Evolutionary conservation across 2,888 invertebrate species (phyloP), one percentile per base, ranked within the genome.

Genomic region (Leucoptera coffeella): DNA sequence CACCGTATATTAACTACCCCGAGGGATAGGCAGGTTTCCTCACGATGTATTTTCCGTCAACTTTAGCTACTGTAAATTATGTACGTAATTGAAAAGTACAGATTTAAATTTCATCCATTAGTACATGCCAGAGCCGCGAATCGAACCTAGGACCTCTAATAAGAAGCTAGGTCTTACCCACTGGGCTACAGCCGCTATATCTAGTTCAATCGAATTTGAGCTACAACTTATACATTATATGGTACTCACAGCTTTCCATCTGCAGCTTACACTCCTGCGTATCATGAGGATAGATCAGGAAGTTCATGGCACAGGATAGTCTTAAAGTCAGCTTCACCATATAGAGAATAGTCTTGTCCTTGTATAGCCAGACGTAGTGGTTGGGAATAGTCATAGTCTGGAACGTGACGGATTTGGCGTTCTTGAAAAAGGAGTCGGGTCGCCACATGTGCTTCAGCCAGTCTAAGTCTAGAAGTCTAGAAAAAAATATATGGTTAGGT

Each of bases 351-450:
- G 82, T 85, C 55, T 86, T 86, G 45, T 87, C 86, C 51, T 83
- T 85, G 54, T 91, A 90, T 30, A 92, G 65, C 89, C 91, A 91
- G 45, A 92, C 80, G 53, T 92, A 92, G 54, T 92, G 91, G 65
- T 92, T 92, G 1, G 92, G 92, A 37, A 92, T 89, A 21, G 92
- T 92, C 90, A 92, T 91, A 1, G 91, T 91, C 56, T 92, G 92
- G 50, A 92, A 91, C 7, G 89, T 91, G 2, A 92, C 92, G 1
- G 88, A 86, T 59, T 92, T 92, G 25, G 91, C 91, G 51, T 92
- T 92, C 62, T 91, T 91, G 71, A 92, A 91, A 64, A 90, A 92
- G 4, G 91, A 90, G 62, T 92, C 92, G 0, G 92, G 92, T 25
- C 91, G 73, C 92, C 92, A 92, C 82, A 92, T 89, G 47, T 88